Conservation (phyloP, 2,113 vertebrate genomes). For the Mormyrus iriodes region DNA sequence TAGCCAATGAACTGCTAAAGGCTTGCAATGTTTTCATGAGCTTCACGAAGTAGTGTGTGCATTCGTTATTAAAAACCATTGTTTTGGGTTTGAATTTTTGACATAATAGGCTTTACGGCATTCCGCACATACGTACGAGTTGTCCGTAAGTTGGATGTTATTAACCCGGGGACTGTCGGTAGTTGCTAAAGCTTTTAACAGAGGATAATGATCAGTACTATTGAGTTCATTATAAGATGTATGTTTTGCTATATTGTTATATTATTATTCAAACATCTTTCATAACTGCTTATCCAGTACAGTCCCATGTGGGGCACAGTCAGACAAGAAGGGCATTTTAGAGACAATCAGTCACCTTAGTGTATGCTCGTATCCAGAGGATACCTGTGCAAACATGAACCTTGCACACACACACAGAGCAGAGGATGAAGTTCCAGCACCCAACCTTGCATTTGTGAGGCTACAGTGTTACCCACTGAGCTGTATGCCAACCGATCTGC, state of each 20-base stretch:
- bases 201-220: neutral
- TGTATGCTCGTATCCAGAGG: neutral
- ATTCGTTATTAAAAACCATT: too few relatives aligned
- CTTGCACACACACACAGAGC: neutral
- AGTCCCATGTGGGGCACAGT: neutral
- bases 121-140: neutral
- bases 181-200: neutral
- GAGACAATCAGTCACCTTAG: too few relatives aligned
- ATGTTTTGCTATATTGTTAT: neutral
- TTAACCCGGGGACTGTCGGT: neutral
- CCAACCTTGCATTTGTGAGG: neutral
- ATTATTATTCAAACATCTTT: neutral
- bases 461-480: neutral
- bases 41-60: too few relatives aligned
- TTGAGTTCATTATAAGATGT: neutral
- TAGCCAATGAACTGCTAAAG: too few relatives aligned
- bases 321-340: neutral
- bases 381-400: neutral
- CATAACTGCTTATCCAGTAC: neutral
- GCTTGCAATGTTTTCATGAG: too few relatives aligned
- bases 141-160: neutral
- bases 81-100: too few relatives aligned
- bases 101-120: neutral
- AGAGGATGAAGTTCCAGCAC: neutral
- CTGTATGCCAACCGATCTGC: neutral